Conservation (phyloP, 1,140 invertebrate species). For the Coelopa frigida region DNA sequence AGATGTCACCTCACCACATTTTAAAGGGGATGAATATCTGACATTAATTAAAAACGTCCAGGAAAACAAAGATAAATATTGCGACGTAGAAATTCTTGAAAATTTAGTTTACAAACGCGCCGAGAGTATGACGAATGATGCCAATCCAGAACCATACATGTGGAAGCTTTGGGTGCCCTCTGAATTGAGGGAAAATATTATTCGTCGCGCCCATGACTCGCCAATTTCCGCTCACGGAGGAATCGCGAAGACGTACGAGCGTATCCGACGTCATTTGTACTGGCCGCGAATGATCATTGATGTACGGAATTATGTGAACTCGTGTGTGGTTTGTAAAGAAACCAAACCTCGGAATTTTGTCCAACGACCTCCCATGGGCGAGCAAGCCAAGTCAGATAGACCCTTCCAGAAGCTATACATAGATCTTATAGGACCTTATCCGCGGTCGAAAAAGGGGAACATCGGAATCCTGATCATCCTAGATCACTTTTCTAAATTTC, state of each 20-base stretch:
- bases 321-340: slow-evolving; percentile 7
- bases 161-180: slow-evolving; percentile 12
- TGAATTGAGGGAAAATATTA: neutral
- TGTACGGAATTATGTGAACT: neutral
- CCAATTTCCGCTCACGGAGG: slow-evolving; percentile 4
- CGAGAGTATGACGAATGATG: neutral
- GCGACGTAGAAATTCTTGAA: slow-evolving; percentile 2
- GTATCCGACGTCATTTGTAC: slow-evolving; percentile 1
- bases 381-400: no score
- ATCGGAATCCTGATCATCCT: neutral
- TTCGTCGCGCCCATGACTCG: slow-evolving; percentile 1
- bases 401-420: slow-evolving; percentile 1
- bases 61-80: slow-evolving; percentile 3
- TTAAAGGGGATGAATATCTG: neutral
- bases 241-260: slow-evolving; percentile 9
- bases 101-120: slow-evolving; percentile 7
- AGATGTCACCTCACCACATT: slow-evolving; percentile 1
- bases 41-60: neutral
- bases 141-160: neutral
- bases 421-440: slow-evolving; percentile 8
- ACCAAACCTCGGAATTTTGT: slow-evolving; percentile 4
- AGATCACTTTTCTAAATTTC: slow-evolving; percentile 8
- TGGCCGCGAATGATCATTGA: slow-evolving; percentile 7
- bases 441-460: slow-evolving; percentile 1
- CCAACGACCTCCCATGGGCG: no score